Evolutionary conservation across 2,797 vertebrate species (phyloP).

Genomic region (Luscinia megarhynchos): DNA sequence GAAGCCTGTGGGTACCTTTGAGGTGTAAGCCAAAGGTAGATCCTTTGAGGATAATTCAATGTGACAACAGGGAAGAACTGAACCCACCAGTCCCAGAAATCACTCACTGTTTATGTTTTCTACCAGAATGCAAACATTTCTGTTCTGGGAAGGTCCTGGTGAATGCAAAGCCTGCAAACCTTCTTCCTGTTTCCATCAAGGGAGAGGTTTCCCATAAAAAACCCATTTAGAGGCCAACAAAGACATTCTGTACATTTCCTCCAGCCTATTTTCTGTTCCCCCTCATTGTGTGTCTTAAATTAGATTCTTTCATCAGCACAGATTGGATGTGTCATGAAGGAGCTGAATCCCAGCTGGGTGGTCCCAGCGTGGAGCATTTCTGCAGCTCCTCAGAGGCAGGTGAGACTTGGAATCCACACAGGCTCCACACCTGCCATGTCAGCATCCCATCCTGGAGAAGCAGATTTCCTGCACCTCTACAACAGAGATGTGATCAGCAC

Average conservation of each 20-base stretch:
- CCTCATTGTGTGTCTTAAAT: conserved; percentile 28
- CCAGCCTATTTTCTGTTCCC: neutral
- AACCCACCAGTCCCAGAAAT: neutral
- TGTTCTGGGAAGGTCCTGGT: neutral
- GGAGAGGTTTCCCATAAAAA: neutral
- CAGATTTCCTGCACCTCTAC: neutral
- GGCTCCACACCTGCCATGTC: neutral
- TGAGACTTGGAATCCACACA: neutral
- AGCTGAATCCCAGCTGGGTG: neutral
- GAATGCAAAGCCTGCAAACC: neutral
- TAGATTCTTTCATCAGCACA: conserved; percentile 49
- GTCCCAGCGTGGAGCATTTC: neutral
- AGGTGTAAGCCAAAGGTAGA: neutral
- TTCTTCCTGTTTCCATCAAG: neutral
- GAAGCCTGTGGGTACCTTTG: neutral
- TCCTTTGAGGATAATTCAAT: neutral
- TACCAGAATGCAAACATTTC: neutral
- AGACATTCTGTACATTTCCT: neutral
- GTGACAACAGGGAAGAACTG: neutral
- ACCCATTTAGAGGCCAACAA: neutral
- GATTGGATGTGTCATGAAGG: conserved; percentile 45
- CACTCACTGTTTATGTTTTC: neutral
- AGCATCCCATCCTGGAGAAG: neutral
- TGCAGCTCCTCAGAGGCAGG: neutral
- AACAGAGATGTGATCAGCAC: neutral